Conservation (phyloP, 2,888 invertebrate genomes). For the Ceratothoa steindachneri region DNA sequence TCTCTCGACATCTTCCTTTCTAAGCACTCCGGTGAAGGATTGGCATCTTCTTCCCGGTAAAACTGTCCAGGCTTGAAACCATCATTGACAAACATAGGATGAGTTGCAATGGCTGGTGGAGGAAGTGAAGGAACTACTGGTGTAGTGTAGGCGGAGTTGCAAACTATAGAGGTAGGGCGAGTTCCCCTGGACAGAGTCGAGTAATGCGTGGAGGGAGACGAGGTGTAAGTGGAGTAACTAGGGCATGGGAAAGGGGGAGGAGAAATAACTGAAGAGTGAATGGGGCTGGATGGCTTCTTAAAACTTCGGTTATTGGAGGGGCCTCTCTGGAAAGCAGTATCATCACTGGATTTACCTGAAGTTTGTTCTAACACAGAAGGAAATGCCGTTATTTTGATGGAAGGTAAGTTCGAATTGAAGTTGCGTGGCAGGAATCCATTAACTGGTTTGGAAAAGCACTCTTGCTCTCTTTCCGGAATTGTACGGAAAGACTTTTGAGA, state of each 20-base stretch:
- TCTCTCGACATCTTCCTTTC: background rate
- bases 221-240: background rate
- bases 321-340: background rate
- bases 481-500: background rate
- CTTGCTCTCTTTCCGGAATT: background rate
- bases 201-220: background rate
- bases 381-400: background rate
- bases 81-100: background rate
- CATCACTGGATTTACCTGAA: background rate
- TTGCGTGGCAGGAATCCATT: background rate
- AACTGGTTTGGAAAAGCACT: background rate
- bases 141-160: background rate
- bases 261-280: background rate
- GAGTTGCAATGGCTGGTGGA: slow-evolving; percentile 1
- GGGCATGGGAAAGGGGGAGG: background rate
- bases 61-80: background rate
- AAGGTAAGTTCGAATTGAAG: background rate
- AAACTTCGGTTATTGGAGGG: background rate
- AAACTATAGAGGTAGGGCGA: background rate
- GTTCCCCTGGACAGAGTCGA: background rate
- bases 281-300: background rate
- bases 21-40: background rate
- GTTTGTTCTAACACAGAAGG: background rate
- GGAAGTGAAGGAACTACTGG: background rate
- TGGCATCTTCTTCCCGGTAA: background rate